Evolutionary conservation across 1,140 invertebrate species (phyloP).

Genomic region (Caenorhabditis remanei): DNA sequence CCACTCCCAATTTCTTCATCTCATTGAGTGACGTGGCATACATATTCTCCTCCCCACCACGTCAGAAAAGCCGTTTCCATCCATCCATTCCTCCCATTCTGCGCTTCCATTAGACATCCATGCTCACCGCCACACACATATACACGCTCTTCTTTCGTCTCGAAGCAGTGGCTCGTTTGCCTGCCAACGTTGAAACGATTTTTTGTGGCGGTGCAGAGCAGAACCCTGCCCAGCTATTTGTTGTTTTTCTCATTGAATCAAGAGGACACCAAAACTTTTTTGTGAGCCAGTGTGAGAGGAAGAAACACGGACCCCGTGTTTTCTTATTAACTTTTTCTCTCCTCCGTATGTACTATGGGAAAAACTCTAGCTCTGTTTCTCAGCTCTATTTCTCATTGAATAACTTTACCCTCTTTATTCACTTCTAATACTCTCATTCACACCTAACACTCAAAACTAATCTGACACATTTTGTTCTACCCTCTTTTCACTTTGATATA

Average conservation of each 20-base stretch:
- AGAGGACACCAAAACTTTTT: not conserved
- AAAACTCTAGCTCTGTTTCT: not conserved
- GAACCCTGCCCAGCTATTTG: not conserved
- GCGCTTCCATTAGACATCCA: slow-evolving; percentile 12
- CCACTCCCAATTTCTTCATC: slow-evolving; percentile 24
- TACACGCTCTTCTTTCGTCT: not conserved
- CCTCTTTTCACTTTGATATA: too few species aligned
- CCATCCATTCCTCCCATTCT: slow-evolving; percentile 14
- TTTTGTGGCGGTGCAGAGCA: not conserved
- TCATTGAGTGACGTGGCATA: slow-evolving; percentile 4
- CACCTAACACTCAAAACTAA: too few species aligned
- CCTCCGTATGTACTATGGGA: not conserved
- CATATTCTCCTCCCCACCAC: not conserved
- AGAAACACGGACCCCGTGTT: not conserved
- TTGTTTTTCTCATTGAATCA: slow-evolving; percentile 7
- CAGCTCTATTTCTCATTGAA: not conserved
- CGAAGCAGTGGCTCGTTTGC: not conserved
- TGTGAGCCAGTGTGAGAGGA: not conserved
- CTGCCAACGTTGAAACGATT: not conserved
- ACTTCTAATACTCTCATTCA: too few species aligned
- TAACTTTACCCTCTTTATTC: not conserved
- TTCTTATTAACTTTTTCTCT: slow-evolving; percentile 17
- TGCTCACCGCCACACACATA: not conserved
- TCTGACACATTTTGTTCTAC: too few species aligned
- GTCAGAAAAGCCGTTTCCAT: slow-evolving; percentile 6